These are phyloP conservation scores for Carassius carassius DNA, from an alignment of 2,113 vertebrate genomes.

Conservation along the genomic window DNA sequence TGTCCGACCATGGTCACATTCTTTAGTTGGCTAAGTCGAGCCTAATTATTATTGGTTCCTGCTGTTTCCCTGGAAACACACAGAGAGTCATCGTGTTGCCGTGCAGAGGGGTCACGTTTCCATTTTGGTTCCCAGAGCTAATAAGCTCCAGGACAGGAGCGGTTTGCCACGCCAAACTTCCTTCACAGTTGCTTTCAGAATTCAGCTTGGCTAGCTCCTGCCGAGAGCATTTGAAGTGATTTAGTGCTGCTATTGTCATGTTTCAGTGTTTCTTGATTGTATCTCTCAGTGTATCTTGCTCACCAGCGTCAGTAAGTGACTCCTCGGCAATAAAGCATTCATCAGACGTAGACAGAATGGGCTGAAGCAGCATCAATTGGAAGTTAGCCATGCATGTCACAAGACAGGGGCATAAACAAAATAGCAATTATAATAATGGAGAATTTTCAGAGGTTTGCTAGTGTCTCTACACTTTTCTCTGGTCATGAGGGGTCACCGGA, in stretches of 20 bases:
- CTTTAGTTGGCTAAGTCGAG: conserved; percentile 8
- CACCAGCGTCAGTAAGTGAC: conserved; percentile 29
- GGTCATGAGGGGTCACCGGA: conserved; percentile 12
- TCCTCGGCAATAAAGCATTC: conserved; percentile 51
- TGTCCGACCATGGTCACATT: not conserved
- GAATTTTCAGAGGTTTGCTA: conserved; percentile 39
- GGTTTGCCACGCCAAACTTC: conserved; percentile 18
- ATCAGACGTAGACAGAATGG: conserved; percentile 39
- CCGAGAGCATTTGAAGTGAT: conserved; percentile 50
- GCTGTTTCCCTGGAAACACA: conserved; percentile 38
- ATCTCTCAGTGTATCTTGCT: conserved; percentile 45
- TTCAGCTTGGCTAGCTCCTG: conserved; percentile 44
- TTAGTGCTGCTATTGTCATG: conserved; percentile 39
- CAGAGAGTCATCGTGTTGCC: not conserved
- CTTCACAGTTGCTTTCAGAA: conserved; percentile 49
- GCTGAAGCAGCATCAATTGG: conserved; percentile 42
- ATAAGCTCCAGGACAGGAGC: not conserved
- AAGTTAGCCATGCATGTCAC: conserved; percentile 47
- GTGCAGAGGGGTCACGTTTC: conserved; percentile 4
- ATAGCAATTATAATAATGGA: conserved; percentile 53
- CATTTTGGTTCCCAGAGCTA: conserved; percentile 26
- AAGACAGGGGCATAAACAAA: conserved; percentile 49
- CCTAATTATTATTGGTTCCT: conserved; percentile 37
- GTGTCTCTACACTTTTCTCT: not conserved
- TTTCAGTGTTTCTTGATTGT: conserved; percentile 45